Evolutionary conservation across 2,888 invertebrate genomes (phyloP), one percentile per base, ranked within the genome.

Genomic region (Germaria angustata): DNA sequence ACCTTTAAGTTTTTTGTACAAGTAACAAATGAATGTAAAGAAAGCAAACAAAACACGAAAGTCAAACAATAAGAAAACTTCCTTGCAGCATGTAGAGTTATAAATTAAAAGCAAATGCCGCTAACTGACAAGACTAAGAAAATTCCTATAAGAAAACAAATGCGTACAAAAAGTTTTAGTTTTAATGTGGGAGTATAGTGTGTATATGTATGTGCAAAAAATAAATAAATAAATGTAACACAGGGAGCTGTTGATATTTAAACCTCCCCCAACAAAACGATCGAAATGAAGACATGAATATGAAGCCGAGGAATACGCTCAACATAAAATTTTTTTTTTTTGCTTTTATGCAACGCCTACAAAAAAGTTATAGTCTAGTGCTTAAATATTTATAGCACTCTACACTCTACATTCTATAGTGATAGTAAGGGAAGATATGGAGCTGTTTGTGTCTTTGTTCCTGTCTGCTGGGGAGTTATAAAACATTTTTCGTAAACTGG

Each of bases 21-120:
- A 41, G 66, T 24, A 61, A 32, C 57, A 15, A 41, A 34, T 36
- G 44, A 44, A 61, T 13, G 34, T 53, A 17, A 55, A 24, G n/a
- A 59, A 13, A 57, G 36, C 17, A 46, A 71, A 36, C 24, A 55
- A 63, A 53, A 68, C 11, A 80, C 9, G 13, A 61, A 77, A 80
- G 78, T 49, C 73, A 73, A 81, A 68, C 77, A 77, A 72, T 46
- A 66, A 49, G 55, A 78, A 80, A 81, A 73, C 17, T 81, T 78
- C 15, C 44, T 53, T 13, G 49, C 57, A 69, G 44, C 82, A 59
- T 76, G 36, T 79, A 81, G 66, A 81, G 84, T 84, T 84, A 86
- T 86, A 86, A 86, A 86, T 86, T 86, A 85, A 85, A 80, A 84
- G 83, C 84, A 82, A 85, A 84, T 84, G 81, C 84, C 85, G 84